A percentile compares a stretch with the other conserved stretches of the same genome.
These are phyloP conservation scores for Pavo muticus DNA, from an alignment of 2,113 vertebrate species.

Conservation along the genomic window DNA sequence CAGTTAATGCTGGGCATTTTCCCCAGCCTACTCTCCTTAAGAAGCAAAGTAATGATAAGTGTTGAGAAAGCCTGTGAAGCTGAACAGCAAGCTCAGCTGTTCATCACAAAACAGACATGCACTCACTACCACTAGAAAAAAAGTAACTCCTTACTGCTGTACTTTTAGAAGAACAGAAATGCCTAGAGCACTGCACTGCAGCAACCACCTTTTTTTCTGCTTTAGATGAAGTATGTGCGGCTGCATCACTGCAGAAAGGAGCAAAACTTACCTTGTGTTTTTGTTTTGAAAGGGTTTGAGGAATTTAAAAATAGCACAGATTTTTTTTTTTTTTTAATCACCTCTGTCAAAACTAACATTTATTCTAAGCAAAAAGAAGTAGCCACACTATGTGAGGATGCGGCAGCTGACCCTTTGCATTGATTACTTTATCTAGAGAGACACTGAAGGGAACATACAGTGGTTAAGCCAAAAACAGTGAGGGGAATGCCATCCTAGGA, in stretches of 20 bases:
- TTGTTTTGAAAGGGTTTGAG: background rate
- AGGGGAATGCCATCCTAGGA: background rate
- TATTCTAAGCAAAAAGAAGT: conserved; percentile 12
- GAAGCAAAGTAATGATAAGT: background rate
- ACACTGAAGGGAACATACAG: background rate
- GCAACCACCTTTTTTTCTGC: background rate
- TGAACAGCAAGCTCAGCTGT: background rate
- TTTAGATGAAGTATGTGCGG: background rate
- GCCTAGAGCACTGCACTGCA: background rate
- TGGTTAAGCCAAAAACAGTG: conserved; percentile 2
- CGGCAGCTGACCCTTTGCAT: background rate
- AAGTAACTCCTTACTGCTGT: background rate
- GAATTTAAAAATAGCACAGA: background rate
- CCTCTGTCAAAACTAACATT: conserved; percentile 32
- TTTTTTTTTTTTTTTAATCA: too few species aligned
- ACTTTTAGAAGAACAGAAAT: background rate
- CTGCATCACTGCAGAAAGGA: background rate
- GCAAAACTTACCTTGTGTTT: background rate
- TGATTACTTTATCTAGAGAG: conserved; percentile 5
- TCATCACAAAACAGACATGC: background rate
- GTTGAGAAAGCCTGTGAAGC: conserved; percentile 12
- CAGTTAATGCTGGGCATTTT: background rate
- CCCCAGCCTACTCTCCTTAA: background rate
- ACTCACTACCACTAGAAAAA: background rate
- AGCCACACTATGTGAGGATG: background rate